Evolutionary conservation across 1,140 invertebrate genomes (phyloP).

Genomic region (Drosophila baimaii): DNA sequence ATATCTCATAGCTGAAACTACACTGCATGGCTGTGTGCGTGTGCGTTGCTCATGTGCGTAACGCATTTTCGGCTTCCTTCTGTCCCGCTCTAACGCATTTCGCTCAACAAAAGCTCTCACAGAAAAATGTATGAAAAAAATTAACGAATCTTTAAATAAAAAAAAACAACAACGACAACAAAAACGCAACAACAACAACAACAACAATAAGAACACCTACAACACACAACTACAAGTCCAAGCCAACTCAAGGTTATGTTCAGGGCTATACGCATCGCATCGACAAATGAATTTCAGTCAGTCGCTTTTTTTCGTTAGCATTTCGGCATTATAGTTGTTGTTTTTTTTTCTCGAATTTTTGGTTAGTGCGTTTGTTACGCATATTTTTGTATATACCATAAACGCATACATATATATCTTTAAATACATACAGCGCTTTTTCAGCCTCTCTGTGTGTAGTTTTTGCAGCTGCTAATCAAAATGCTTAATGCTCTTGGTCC

Average conservation of each 20-base stretch:
- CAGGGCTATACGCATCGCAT: conserved; percentile 81
- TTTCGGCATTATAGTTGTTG: conserved; percentile 21
- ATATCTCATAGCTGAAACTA: conserved; percentile 27
- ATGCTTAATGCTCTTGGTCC: conserved; percentile 67
- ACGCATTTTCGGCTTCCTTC: conserved; percentile 67
- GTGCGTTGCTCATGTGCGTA: conserved; percentile 64
- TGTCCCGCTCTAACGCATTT: conserved; percentile 68
- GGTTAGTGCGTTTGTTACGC: conserved; percentile 72
- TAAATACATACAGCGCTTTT: conserved; percentile 13
- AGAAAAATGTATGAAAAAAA: conserved; percentile 67
- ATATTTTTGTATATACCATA: conserved; percentile 52
- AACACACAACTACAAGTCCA: conserved; percentile 29
- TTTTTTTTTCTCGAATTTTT: conserved; percentile 44
- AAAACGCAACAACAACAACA: conserved; percentile 26
- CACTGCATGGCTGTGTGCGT: conserved; percentile 24
- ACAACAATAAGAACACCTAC: conserved; percentile 29
- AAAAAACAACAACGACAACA: conserved; percentile 31
- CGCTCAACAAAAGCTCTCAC: conserved; percentile 56
- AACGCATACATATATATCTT: neutral
- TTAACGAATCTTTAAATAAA: conserved; percentile 81
- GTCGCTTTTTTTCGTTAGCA: conserved; percentile 42
- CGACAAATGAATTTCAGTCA: conserved; percentile 70
- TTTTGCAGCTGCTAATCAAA: conserved; percentile 81
- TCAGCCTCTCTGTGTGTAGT: conserved; percentile 37
- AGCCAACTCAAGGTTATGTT: conserved; percentile 81